Evolutionary conservation across 2,888 invertebrate genomes (phyloP), one percentile per base, ranked within the genome.

Genomic region (Trichogramma evanescens): DNA sequence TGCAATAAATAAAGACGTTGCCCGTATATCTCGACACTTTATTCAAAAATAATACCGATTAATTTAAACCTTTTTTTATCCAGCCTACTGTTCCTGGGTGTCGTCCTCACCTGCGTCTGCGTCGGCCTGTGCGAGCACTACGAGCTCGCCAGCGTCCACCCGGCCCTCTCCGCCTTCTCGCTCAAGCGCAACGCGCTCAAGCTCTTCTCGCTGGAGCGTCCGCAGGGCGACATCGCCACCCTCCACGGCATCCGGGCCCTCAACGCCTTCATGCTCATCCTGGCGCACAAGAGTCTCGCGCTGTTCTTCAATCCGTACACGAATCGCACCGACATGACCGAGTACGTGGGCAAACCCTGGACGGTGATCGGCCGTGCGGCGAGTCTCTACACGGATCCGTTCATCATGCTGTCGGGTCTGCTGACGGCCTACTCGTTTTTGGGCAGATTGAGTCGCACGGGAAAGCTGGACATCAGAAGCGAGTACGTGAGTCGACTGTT

Each of bases 241-340:
- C 81, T 88, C 1, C 88, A 88, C 72, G 87, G 87, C 13, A 83
- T 88, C 45, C 77, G 88, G 61, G 84, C 84, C 61, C 68, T 87
- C 5, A 88, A 87, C 69, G 87, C 87, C 1, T 51, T 83, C 5
- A 81, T 87, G 80, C 72, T 88, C 61, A 71, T 88, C 6, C 69
- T 85, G 4, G 82, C 87, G 0, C 88, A 88, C 72, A 88, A 88
- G 71, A 85, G 86, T n/a, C 85, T 88, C 84, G 87, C 88, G 1
- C 72, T 85, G 58, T 85, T 87, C 69, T 88, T 85, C 68, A 81
- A 83, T 70, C 86, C 87, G 3, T 88, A 84, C 69, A 74, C 82
- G 51, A 88, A 88, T 70, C 80, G 87, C 64, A 87, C 87, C 0
- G 78, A 80, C 65, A 85, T 86, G 84, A 77, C 84, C 0, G 86